Percentiles rank a stretch among this genome's conserved stretches.
Evolutionary conservation across 23 tunicate genomes (phyloP).

Genomic region (Styela clava): DNA sequence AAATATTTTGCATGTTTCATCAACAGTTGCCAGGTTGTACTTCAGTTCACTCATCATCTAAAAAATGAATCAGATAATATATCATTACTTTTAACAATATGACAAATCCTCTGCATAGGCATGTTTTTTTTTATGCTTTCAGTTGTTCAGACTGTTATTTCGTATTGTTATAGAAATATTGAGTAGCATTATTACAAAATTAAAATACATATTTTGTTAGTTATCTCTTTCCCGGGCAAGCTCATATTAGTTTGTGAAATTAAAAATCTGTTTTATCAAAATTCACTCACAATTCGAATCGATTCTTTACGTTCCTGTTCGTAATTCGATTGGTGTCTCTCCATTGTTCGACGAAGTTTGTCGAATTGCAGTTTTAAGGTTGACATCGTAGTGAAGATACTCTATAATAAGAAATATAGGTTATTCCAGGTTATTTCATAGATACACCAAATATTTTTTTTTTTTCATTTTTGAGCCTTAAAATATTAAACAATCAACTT

Average conservation of each 20-base stretch:
- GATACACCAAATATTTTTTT: too few relatives aligned
- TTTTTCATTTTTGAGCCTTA: too few relatives aligned
- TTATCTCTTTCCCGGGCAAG: background rate
- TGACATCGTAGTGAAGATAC: background rate
- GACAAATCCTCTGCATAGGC: too few relatives aligned
- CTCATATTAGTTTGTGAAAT: too few relatives aligned
- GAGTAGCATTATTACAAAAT: too few relatives aligned
- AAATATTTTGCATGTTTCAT: constrained; percentile 31
- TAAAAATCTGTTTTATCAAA: too few relatives aligned
- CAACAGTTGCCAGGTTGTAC: constrained; percentile 15
- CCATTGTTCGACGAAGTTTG: constrained; percentile 22
- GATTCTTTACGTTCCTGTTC: background rate
- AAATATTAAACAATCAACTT: background rate
- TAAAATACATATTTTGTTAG: background rate
- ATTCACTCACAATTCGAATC: background rate
- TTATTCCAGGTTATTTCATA: too few relatives aligned
- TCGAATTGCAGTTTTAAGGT: constrained; percentile 17
- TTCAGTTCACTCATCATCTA: constrained; percentile 20
- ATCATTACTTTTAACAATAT: too few relatives aligned
- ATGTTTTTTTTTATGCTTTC: too few relatives aligned
- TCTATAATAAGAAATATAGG: too few relatives aligned
- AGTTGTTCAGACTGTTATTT: too few relatives aligned
- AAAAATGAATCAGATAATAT: background rate
- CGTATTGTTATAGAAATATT: too few relatives aligned
- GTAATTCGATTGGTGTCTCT: background rate